These are phyloP conservation scores for Acleris laterana DNA, from an alignment of 2,888 invertebrate genomes.

Conservation along the genomic window DNA sequence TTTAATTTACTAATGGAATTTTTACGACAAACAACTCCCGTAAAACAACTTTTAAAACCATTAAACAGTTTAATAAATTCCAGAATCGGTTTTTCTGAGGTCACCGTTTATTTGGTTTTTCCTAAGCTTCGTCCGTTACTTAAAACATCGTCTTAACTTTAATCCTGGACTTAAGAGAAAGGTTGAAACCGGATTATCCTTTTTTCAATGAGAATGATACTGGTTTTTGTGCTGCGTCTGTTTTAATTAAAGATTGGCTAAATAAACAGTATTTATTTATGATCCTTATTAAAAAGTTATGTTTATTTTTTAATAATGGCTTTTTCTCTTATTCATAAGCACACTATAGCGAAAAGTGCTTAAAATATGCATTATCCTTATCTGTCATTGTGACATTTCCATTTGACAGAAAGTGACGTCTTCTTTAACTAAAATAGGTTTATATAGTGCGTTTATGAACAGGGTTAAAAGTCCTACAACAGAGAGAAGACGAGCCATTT, in stretches of 20 bases:
- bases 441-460: background rate
- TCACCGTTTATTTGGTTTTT: slow-evolving; percentile 14
- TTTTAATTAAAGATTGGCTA: slow-evolving; percentile 28
- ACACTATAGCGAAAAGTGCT: too few species aligned
- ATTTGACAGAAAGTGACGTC: too few species aligned
- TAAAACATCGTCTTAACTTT: slow-evolving; percentile 25
- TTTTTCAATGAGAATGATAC: slow-evolving; percentile 26
- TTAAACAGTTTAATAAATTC: background rate
- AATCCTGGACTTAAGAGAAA: slow-evolving; percentile 26
- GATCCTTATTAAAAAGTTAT: background rate
- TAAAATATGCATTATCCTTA: too few species aligned
- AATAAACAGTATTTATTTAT: slow-evolving; percentile 9
- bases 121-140: slow-evolving; percentile 22
- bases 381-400: too few species aligned
- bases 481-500: background rate
- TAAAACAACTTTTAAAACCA: too few species aligned
- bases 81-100: background rate
- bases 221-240: slow-evolving; percentile 2
- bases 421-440: too few species aligned
- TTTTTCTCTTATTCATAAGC: too few species aligned
- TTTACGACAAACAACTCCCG: too few species aligned
- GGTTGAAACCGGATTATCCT: slow-evolving; percentile 30
- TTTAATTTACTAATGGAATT: too few species aligned
- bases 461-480: too few species aligned
- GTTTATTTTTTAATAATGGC: too few species aligned